These are phyloP conservation scores for Hiodon alosoides DNA, from an alignment of 2,113 vertebrate genomes.

Conservation along the genomic window DNA sequence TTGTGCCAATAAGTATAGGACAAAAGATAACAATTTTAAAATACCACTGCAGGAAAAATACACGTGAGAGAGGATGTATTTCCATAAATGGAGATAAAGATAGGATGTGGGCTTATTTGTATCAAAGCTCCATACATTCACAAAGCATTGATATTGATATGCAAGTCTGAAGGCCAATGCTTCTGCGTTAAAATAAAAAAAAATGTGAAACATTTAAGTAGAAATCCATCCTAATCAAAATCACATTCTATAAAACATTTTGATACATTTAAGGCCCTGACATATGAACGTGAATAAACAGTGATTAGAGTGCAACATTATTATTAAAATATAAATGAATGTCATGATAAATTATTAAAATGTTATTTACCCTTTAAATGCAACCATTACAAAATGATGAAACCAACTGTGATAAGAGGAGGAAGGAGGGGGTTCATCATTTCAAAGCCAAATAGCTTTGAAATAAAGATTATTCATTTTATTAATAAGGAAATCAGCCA, in stretches of 20 bases:
- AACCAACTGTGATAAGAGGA: not conserved
- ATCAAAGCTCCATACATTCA: slow-evolving; percentile 23
- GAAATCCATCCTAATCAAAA: not conserved
- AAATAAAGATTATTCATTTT: not conserved
- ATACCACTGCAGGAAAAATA: not conserved
- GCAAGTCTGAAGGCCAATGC: slow-evolving; percentile 32
- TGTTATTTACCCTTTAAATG: not conserved
- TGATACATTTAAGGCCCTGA: too few species aligned
- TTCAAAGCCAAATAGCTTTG: too few species aligned
- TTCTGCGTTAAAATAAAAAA: not conserved
- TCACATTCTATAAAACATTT: not conserved
- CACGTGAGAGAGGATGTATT: slow-evolving; percentile 10
- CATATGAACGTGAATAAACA: not conserved
- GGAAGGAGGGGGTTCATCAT: not conserved
- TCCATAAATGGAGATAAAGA: slow-evolving; percentile 25
- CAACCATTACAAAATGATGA: not conserved
- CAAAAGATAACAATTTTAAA: slow-evolving; percentile 14
- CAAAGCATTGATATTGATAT: slow-evolving; percentile 33
- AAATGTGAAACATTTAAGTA: not conserved
- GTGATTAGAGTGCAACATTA: not conserved
- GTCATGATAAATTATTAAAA: not conserved
- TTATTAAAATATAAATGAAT: not conserved
- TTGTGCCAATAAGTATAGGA: not conserved
- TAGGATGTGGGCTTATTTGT: slow-evolving; percentile 26
- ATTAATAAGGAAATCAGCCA: slow-evolving; percentile 2